A percentile compares a stretch with the other conserved stretches of the same genome.
phyloP scores from a whole-genome alignment of 30 jellyfish, hydroid and myxozoan species.

The Euphysa ruthae region DNA sequence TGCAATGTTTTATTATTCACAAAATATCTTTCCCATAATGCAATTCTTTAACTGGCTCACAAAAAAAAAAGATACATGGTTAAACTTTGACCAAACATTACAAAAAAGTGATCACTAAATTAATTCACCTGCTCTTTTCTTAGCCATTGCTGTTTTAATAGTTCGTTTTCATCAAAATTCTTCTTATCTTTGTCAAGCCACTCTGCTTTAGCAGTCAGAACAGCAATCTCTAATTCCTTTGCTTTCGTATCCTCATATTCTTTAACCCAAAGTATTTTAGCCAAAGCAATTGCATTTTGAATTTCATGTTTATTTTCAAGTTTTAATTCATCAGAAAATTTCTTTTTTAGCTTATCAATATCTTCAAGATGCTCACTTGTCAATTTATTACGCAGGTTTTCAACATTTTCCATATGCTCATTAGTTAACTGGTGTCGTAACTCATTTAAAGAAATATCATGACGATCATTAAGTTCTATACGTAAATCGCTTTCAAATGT shows the following conservation, averaged over 20 bases:
- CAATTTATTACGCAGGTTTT: slow-evolving; percentile 11
- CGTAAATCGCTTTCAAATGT: slow-evolving; percentile 38
- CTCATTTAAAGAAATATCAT: slow-evolving; percentile 6
- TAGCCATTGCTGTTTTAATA: too few relatives aligned
- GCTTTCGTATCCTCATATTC: neutral
- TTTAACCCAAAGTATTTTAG: slow-evolving; percentile 54
- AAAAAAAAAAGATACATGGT: too few relatives aligned
- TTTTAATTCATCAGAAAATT: slow-evolving; percentile 27
- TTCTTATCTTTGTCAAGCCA: neutral
- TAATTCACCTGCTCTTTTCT: too few relatives aligned
- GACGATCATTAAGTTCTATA: neutral
- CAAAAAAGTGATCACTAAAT: too few relatives aligned
- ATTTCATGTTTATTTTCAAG: slow-evolving; percentile 32
- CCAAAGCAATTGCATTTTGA: slow-evolving; percentile 47
- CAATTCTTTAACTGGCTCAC: too few relatives aligned
- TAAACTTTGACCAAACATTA: too few relatives aligned
- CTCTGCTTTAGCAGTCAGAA: slow-evolving; percentile 1
- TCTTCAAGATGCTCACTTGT: slow-evolving; percentile 4
- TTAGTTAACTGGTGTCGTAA: slow-evolving; percentile 9
- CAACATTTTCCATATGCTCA: slow-evolving; percentile 29
- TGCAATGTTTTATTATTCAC: too few relatives aligned
- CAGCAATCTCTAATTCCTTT: neutral
- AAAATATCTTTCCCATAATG: too few relatives aligned
- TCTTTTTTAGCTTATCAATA: slow-evolving; percentile 31
- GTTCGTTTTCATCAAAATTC: too few relatives aligned